Percentiles rank a stretch among this genome's conserved stretches.
Evolutionary conservation across 2,113 vertebrate genomes (phyloP).

Genomic region (Alexandromys fortis): DNA sequence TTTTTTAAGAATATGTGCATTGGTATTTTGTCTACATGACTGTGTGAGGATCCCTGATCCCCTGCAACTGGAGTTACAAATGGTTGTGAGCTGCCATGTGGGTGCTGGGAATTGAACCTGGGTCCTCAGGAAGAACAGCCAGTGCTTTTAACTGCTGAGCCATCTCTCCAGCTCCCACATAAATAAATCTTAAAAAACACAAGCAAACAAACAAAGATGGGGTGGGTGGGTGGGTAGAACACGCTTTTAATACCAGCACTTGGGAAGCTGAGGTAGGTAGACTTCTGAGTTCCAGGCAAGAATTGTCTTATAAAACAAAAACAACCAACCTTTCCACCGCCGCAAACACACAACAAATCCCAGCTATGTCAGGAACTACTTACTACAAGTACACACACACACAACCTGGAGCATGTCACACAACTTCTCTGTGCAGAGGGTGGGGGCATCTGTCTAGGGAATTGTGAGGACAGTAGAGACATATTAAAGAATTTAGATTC

Average conservation of each 20-base stretch:
- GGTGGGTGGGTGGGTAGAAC: not conserved
- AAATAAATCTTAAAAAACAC: not conserved
- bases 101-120: not conserved
- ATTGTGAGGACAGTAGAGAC: not conserved
- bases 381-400: not conserved
- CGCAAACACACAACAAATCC: not conserved
- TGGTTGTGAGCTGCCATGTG: not conserved
- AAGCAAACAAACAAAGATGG: not conserved
- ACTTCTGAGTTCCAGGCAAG: not conserved
- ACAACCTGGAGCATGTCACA: not conserved
- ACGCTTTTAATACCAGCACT: not conserved
- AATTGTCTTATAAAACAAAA: not conserved
- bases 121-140: no score
- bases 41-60: not conserved
- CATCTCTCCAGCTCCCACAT: not conserved
- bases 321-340: not conserved
- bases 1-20: not conserved
- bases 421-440: not conserved
- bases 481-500: not conserved
- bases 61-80: not conserved
- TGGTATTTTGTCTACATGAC: not conserved
- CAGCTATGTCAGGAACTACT: not conserved
- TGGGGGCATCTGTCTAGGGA: not conserved
- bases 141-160: no score
- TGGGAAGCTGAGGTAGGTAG: not conserved